These are phyloP conservation scores for Pherbina coryleti DNA, from an alignment of 2,888 invertebrate species.

Conservation along the genomic window DNA sequence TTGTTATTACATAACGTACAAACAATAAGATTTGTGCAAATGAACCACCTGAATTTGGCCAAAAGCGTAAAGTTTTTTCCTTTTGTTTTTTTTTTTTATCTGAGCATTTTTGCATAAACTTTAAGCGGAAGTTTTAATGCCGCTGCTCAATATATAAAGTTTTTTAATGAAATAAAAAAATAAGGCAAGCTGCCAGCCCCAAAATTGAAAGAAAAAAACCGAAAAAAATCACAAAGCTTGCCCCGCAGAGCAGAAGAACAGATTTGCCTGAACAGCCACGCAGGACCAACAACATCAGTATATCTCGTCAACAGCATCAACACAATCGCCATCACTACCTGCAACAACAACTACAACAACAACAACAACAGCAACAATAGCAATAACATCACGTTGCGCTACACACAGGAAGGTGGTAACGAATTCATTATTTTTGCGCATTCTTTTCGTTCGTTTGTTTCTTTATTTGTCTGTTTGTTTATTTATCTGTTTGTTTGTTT, in stretches of 20 bases:
- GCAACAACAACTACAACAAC: neutral
- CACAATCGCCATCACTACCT: neutral
- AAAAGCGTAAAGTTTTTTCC: neutral
- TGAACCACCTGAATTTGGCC: neutral
- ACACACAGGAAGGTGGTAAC: conserved; percentile 29
- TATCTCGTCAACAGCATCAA: neutral
- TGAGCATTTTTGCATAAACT: neutral
- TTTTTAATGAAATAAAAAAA: neutral
- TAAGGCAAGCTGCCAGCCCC: too few species aligned
- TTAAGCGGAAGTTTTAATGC: conserved; percentile 10
- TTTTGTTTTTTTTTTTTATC: neutral
- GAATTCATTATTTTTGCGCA: conserved; percentile 36
- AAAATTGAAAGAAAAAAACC: neutral
- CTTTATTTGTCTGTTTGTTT: conserved; percentile 23
- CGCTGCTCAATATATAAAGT: conserved; percentile 7
- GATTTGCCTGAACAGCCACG: neutral
- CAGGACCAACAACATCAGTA: neutral
- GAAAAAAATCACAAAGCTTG: neutral
- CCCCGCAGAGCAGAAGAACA: neutral
- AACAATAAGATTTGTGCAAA: too few species aligned
- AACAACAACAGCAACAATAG: conserved; percentile 7
- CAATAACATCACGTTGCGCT: neutral
- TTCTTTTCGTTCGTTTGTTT: neutral
- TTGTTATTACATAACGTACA: too few species aligned
- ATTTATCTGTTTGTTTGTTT: conserved; percentile 47